phyloP scores from a whole-genome alignment of 2,113 vertebrate species.

The Tachysurus vachellii region DNA sequence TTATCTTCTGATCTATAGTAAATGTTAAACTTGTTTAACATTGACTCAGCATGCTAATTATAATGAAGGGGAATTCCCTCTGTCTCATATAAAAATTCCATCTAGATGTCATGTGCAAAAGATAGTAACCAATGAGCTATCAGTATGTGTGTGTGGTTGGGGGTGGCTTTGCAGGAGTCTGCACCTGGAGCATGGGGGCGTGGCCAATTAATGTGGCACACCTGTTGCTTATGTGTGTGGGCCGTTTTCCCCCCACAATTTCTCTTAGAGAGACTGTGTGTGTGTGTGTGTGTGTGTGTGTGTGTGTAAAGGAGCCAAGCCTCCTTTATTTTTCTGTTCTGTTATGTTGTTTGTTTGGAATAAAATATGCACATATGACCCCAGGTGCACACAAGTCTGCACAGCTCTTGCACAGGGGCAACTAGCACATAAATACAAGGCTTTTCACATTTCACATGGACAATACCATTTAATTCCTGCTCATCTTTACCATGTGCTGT shows the following conservation, averaged over 20 bases:
- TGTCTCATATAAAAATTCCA: neutral
- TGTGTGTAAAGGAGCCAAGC: neutral
- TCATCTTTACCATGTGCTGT: neutral
- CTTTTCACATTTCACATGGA: neutral
- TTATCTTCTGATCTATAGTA: neutral
- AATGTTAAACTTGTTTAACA: neutral
- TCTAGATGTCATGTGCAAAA: neutral
- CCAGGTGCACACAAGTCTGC: neutral
- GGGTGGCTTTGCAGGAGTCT: neutral
- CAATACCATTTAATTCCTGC: neutral
- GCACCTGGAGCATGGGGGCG: neutral
- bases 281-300: neutral
- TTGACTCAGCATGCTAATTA: neutral
- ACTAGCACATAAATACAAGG: neutral
- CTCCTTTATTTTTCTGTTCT: neutral
- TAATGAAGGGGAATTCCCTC: neutral
- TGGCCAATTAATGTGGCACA: neutral
- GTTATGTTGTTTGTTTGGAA: neutral
- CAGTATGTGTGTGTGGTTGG: neutral
- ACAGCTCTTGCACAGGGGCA: neutral
- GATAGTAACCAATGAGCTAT: neutral
- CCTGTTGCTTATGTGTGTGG: neutral
- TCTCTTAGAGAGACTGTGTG: neutral
- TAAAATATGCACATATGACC: neutral
- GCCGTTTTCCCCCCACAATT: neutral